Evolutionary conservation across 23 tunicate species (phyloP), one percentile per base, ranked within the genome.

Genomic region (Halocynthia aurantium): DNA sequence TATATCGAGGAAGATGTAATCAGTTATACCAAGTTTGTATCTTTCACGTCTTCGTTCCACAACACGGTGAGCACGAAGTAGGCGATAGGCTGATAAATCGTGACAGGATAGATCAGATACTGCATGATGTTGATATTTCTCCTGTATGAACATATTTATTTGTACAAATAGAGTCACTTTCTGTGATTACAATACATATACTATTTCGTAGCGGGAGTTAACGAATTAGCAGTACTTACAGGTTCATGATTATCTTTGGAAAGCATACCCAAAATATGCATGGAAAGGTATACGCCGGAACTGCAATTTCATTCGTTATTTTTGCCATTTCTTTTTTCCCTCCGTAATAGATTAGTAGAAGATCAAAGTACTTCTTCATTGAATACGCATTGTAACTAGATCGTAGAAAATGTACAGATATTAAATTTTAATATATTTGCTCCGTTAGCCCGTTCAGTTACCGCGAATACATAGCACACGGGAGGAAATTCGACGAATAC

Each of bases 281-380:
- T 7, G 92, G 92, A 61, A 86, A 86, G 6, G 85, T 77, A 61
- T 86, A 75, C 6, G 82, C 62, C 10, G 82, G 8, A 50, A 86
- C 55, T 0, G 52, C 77, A 18, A 56, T 66, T 60, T 81, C 82
- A 20, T 62, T 79, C 6, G 56, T 67, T 57, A 86, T 79, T 55
- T 75, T 65, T 6, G 78, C 92, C 92, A 86, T 81, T 67, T 54
- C 8, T 50, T 52, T 55, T 67, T 86, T 86, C 6, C 92, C 92
- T 52, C 92, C 92, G 72, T 67, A 86, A 21, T 76, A 86, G 52
- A 66, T 76, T 13, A 86, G 57, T 7, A 81, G 62, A 2, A 70
- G 70, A 21, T 68, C 70, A 74, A 76, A 81, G 62, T 82, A 86
- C 61, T 86, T 81, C 73, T 78, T 80, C 85, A 86, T 66, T 52